These are phyloP conservation scores for Dasysyrphus albostriatus DNA, from an alignment of 2,888 invertebrate genomes.

Conservation along the genomic window DNA sequence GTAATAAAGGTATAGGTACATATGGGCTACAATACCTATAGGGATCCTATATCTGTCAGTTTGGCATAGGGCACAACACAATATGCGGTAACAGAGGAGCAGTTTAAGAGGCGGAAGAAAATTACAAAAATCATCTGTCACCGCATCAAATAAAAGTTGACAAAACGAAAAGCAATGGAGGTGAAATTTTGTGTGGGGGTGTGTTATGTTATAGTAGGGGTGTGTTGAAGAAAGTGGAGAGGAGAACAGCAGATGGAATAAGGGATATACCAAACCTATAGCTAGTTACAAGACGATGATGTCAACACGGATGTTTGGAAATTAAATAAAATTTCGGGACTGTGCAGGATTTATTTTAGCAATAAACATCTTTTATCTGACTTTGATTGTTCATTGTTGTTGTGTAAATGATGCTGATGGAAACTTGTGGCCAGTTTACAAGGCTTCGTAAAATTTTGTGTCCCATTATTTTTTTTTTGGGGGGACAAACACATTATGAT, in stretches of 20 bases:
- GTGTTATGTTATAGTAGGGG: neutral
- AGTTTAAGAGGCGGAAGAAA: conserved; percentile 37
- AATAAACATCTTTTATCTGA: conserved; percentile 64
- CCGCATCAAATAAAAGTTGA: conserved; percentile 75
- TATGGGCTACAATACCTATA: conserved; percentile 47
- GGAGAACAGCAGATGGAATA: neutral
- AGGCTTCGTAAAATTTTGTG: neutral
- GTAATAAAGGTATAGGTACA: neutral
- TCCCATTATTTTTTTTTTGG: neutral
- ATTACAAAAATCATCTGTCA: conserved; percentile 75
- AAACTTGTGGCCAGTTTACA: conserved; percentile 23
- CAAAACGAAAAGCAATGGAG: conserved; percentile 72
- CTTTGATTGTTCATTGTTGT: conserved; percentile 68
- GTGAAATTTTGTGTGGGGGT: conserved; percentile 40
- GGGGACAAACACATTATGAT: conserved; percentile 22
- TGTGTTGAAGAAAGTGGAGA: neutral
- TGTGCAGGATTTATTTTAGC: conserved; percentile 39
- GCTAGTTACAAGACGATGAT: neutral
- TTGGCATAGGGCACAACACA: conserved; percentile 13
- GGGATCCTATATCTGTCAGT: conserved; percentile 55
- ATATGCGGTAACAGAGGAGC: conserved; percentile 1
- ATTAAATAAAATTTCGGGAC: conserved; percentile 66
- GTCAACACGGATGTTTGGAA: conserved; percentile 50
- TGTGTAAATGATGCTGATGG: conserved; percentile 42
- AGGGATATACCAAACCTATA: neutral